A percentile compares a stretch with the other conserved stretches of the same genome.
phyloP scores from a whole-genome alignment of 2,888 invertebrate species.

The Helleia helle region DNA sequence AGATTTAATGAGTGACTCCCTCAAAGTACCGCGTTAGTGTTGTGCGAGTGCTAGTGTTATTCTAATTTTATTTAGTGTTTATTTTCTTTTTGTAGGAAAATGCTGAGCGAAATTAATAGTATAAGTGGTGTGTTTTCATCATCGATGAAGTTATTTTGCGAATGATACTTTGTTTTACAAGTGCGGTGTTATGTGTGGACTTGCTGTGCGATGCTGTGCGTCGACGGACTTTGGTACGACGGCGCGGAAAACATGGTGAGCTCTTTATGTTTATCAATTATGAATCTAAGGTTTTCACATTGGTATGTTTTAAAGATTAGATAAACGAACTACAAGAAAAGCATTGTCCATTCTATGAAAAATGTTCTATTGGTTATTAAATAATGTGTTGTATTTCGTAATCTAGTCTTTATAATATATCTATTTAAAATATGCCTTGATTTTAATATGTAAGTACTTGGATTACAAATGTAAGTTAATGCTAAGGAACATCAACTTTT shows the following conservation, averaged over 20 bases:
- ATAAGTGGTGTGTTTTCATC: constrained; percentile 70
- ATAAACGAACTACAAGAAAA: too few relatives aligned
- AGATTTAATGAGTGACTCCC: constrained; percentile 50
- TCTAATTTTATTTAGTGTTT: constrained; percentile 41
- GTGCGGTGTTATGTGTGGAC: constrained; percentile 64
- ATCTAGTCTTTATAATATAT: too few relatives aligned
- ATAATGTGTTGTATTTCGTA: too few relatives aligned
- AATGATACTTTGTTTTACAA: constrained; percentile 67
- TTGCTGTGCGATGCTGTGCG: constrained; percentile 56
- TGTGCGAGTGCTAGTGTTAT: constrained; percentile 52
- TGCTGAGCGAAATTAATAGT: constrained; percentile 71
- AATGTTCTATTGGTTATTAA: too few relatives aligned
- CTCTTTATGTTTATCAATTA: not conserved
- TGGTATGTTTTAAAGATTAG: too few relatives aligned
- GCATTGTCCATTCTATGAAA: too few relatives aligned
- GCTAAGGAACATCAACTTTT: too few relatives aligned
- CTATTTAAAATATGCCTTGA: too few relatives aligned
- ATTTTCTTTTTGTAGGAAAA: constrained; percentile 72
- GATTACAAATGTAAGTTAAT: too few relatives aligned
- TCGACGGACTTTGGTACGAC: constrained; percentile 17
- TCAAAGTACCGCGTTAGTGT: constrained; percentile 35
- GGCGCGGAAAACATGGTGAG: constrained; percentile 15
- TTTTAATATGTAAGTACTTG: too few relatives aligned
- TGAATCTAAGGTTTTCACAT: too few relatives aligned
- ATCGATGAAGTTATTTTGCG: constrained; percentile 71